phyloP scores from a whole-genome alignment of 1,140 invertebrate species.

The Cepaea nemoralis region DNA sequence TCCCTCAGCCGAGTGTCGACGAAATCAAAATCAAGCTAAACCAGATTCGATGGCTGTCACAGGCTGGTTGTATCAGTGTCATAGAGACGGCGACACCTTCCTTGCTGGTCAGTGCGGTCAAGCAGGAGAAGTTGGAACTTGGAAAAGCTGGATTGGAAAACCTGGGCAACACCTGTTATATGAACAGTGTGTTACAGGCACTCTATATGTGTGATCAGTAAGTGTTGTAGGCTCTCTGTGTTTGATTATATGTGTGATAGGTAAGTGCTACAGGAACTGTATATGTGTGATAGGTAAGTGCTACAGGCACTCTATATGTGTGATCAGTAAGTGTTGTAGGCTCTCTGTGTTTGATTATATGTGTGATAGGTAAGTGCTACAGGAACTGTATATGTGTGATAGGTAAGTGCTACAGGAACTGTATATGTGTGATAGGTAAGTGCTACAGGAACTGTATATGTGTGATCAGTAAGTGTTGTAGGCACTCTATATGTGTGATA shows the following conservation, averaged over 20 bases:
- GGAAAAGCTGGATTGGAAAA: slow-evolving; percentile 80
- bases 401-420: too few species aligned
- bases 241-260: slow-evolving; percentile 84
- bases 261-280: slow-evolving; percentile 77
- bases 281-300: too few species aligned
- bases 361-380: too few species aligned
- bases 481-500: too few species aligned
- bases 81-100: slow-evolving; percentile 18
- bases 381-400: too few species aligned
- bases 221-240: slow-evolving; percentile 74
- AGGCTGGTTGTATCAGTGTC: slow-evolving; percentile 37
- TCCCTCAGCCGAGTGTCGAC: slow-evolving; percentile 50
- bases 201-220: slow-evolving; percentile 85
- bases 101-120: background rate
- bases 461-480: too few species aligned
- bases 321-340: background rate
- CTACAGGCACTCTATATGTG: too few species aligned
- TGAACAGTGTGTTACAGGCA: slow-evolving; percentile 75
- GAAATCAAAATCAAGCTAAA: slow-evolving; percentile 53
- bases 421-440: too few species aligned
- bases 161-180: slow-evolving; percentile 74
- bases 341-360: too few species aligned
- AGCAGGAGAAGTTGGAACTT: slow-evolving; percentile 60
- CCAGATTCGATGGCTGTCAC: slow-evolving; percentile 54
- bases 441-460: too few species aligned